Conservation (phyloP, 1,140 invertebrate species). For the Calliopsis andreniformis region DNA sequence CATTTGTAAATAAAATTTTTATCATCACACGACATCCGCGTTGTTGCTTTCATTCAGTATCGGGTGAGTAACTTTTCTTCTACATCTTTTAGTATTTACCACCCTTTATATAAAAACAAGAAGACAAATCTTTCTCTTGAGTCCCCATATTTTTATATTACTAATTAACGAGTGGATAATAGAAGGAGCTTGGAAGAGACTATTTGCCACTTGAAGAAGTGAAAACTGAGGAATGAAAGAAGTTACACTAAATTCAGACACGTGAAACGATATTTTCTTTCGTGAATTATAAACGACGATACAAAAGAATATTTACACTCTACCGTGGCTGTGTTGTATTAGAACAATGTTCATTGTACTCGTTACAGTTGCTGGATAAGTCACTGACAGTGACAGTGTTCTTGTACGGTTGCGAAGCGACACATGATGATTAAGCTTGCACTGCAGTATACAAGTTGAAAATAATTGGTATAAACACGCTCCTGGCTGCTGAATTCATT, state of each 20-base stretch:
- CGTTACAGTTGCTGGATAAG: conserved; percentile 35
- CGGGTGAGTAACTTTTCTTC: neutral
- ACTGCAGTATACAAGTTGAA: neutral
- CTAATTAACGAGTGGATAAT: too few relatives aligned
- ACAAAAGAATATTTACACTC: conserved; percentile 64
- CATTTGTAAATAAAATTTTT: conserved; percentile 82
- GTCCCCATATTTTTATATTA: too few relatives aligned
- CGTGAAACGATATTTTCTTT: conserved; percentile 47
- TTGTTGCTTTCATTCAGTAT: conserved; percentile 4
- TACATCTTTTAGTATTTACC: neutral
- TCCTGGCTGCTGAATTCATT: conserved; percentile 26
- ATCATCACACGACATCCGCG: conserved; percentile 73
- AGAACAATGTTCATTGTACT: conserved; percentile 44
- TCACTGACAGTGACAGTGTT: neutral
- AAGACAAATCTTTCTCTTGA: too few relatives aligned
- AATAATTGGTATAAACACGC: conserved; percentile 24
- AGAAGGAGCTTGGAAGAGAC: too few relatives aligned
- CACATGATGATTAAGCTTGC: neutral
- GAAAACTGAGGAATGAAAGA: conserved; percentile 6
- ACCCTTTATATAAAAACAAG: conserved; percentile 9
- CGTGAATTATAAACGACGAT: conserved; percentile 43
- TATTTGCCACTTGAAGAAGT: neutral
- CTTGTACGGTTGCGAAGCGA: neutral
- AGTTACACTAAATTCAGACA: conserved; percentile 24
- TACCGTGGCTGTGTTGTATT: conserved; percentile 43